phyloP scores from a whole-genome alignment of 2,113 vertebrate species.

The Poeciliopsis occidentalis region DNA sequence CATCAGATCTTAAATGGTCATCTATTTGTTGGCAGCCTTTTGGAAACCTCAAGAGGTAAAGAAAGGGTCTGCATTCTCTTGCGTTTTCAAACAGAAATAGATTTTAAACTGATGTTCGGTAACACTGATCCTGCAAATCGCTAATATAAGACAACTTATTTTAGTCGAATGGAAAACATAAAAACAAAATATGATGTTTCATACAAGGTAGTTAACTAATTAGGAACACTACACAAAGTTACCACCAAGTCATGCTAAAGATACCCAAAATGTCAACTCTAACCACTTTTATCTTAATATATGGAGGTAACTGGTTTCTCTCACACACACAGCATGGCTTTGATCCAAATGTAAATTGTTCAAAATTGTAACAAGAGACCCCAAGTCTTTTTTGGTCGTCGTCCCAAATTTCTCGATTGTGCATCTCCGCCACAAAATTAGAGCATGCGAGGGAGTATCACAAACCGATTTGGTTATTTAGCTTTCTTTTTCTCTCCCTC shows the following conservation, averaged over 20 bases:
- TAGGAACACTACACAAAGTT: neutral
- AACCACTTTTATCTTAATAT: neutral
- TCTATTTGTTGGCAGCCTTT: too few relatives aligned
- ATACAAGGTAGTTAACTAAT: too few relatives aligned
- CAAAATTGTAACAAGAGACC: too few relatives aligned
- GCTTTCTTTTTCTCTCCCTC: constrained; percentile 48
- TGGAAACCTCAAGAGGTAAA: too few relatives aligned
- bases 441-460: constrained; percentile 58
- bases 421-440: constrained; percentile 30
- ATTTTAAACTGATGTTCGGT: too few relatives aligned
- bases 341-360: neutral
- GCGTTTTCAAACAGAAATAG: too few relatives aligned
- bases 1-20: too few relatives aligned
- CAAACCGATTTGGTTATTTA: constrained; percentile 50
- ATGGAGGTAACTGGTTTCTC: neutral
- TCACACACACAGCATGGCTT: neutral
- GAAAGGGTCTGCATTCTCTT: too few relatives aligned
- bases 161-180: too few relatives aligned
- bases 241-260: neutral
- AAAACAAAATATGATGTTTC: too few relatives aligned
- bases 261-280: neutral
- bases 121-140: too few relatives aligned
- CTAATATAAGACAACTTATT: too few relatives aligned
- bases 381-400: neutral
- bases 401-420: neutral